phyloP scores from a whole-genome alignment of 1,140 invertebrate genomes.

The Lutraria rhynchaena region DNA sequence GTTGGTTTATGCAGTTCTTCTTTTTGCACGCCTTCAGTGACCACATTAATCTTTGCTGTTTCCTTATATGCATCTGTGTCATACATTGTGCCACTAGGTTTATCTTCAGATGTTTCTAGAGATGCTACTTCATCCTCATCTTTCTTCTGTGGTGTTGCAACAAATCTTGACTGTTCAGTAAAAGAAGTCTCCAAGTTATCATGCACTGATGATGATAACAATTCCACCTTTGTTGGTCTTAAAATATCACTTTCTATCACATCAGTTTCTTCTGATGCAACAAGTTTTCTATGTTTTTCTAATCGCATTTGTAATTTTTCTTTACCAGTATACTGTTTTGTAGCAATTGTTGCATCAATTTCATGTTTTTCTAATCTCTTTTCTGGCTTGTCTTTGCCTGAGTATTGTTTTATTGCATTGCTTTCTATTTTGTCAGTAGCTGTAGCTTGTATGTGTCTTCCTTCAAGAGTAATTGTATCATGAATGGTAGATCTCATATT shows the following conservation, averaged over 20 bases:
- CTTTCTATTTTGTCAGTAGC: not conserved
- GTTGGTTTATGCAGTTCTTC: not conserved
- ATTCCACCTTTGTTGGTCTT: not conserved
- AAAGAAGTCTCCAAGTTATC: too few species aligned
- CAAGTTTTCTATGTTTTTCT: not conserved
- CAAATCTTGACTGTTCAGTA: not conserved
- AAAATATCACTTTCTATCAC: not conserved
- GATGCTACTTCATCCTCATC: not conserved
- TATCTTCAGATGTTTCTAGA: conserved; percentile 20
- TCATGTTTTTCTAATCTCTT: not conserved
- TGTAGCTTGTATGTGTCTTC: not conserved
- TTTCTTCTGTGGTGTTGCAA: not conserved
- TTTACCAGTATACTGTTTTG: not conserved
- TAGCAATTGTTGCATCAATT: not conserved
- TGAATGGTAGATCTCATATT: conserved; percentile 13
- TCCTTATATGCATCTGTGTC: conserved; percentile 28
- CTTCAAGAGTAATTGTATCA: not conserved
- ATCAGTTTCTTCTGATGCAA: not conserved
- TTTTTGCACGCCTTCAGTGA: not conserved
- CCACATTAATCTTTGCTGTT: not conserved
- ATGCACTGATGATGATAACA: not conserved
- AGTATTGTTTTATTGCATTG: not conserved
- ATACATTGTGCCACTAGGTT: conserved; percentile 4
- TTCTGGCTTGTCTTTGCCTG: not conserved
- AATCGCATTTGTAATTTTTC: not conserved